Conservation (phyloP, 2,797 vertebrate genomes). For the Champsocephalus gunnari region DNA sequence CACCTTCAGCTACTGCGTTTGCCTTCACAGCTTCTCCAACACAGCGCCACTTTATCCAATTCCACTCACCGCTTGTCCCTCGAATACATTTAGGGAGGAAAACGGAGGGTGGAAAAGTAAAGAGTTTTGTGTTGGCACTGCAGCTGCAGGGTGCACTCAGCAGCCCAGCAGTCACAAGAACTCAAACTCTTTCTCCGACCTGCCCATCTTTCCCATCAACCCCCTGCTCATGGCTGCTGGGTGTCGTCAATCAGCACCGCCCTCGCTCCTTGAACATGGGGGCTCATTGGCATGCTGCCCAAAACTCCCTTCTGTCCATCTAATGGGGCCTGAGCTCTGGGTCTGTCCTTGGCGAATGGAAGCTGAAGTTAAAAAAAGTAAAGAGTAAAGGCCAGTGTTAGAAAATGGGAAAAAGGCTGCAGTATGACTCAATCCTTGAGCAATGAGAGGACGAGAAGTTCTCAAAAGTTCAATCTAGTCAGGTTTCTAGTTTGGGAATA, state of each 20-base stretch:
- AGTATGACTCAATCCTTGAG: slow-evolving; percentile 71
- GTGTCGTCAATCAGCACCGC: slow-evolving; percentile 80
- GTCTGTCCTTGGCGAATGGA: slow-evolving; percentile 70
- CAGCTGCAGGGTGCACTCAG: slow-evolving; percentile 68
- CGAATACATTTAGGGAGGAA: slow-evolving; percentile 39
- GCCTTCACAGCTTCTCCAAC: slow-evolving; percentile 29
- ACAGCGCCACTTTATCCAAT: slow-evolving; percentile 8
- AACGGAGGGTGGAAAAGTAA: slow-evolving; percentile 22
- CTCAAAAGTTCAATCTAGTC: slow-evolving; percentile 40
- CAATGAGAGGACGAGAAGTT: slow-evolving; percentile 56
- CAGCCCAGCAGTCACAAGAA: slow-evolving; percentile 55
- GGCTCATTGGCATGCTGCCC: slow-evolving; percentile 72
- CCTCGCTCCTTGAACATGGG: slow-evolving; percentile 68
- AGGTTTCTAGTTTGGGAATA: slow-evolving; percentile 48
- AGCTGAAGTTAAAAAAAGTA: slow-evolving; percentile 34
- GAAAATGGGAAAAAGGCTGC: slow-evolving; percentile 47
- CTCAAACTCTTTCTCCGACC: slow-evolving; percentile 55
- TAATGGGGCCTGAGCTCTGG: slow-evolving; percentile 55
- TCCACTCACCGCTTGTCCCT: slow-evolving; percentile 36
- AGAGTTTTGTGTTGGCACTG: slow-evolving; percentile 31
- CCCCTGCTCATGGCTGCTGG: slow-evolving; percentile 75
- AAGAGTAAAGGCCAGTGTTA: slow-evolving; percentile 48
- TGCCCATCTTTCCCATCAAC: slow-evolving; percentile 66
- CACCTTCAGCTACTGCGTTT: slow-evolving; percentile 68
- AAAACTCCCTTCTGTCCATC: slow-evolving; percentile 66